Evolutionary conservation across 1,140 invertebrate genomes (phyloP), one percentile per base, ranked within the genome.

Genomic region (Brachionus rotundiformis): DNA sequence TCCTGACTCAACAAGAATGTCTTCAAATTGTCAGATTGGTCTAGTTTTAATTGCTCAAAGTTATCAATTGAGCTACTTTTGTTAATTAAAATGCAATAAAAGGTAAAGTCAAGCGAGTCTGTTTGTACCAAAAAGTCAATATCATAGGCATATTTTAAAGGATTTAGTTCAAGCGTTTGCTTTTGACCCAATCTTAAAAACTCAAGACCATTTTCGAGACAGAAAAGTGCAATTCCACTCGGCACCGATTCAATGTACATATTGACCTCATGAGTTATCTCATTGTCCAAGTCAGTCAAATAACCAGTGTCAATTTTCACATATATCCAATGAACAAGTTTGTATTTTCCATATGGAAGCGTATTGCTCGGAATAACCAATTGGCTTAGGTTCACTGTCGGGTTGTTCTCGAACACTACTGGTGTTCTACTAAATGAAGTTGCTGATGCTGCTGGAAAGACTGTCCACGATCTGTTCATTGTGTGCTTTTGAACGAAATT

Each of bases 81-180:
- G 13, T 63, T 23, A 10, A 33, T 10, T 5, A 31, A 8, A 63
- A 63, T 29, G 41, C 71, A 75, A 13, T 27, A 44, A 39, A 75
- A 75, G 4, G 39, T 13, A 75, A 75, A 75, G 27, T 75, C 3
- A 27, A 75, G 71, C 13, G 33, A 41, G 23, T 41, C 0, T 49
- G 71, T 75, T 5, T 16, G 11, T 1, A 5, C 33, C 10, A 75
- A 44, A 11, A 27, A 27, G 19, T 75, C 71, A 16, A 75, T 75
- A 49, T 75, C 71, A 19, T 75, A 75, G 13, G 71, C 36, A 36
- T 75, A 49, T 19, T 44, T 27, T 11, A 75, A 16, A 2, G 71
- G 71, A 27, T 75, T 75, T 41, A 75, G 16, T 0, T 8, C 10
- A 4, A 75, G n/a, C 11, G 5, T 49, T 36, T 75, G 71, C 39